A percentile compares a stretch with the other conserved stretches of the same genome.
Conservation (phyloP, 2,113 vertebrate genomes). For the Struthio camelus region DNA sequence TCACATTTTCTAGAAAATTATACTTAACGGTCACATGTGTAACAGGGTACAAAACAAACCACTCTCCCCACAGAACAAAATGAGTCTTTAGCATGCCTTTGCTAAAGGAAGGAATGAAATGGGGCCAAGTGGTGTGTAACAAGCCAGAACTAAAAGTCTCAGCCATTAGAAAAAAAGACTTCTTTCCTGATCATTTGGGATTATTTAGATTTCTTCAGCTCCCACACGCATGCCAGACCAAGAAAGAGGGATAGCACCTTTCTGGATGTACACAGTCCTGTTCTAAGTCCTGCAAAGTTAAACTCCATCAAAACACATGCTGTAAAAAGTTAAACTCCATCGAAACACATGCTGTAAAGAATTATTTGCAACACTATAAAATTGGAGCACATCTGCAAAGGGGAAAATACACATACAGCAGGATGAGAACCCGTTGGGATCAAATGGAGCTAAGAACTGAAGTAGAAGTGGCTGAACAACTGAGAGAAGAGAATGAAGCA, state of each 20-base stretch:
- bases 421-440: neutral
- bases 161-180: neutral
- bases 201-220: neutral
- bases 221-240: neutral
- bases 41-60: neutral
- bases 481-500: neutral
- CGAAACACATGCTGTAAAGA: neutral
- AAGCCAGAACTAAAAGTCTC: neutral
- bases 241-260: neutral
- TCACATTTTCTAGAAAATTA: neutral
- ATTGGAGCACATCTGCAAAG: neutral
- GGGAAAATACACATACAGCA: neutral
- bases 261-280: neutral
- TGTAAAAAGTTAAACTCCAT: neutral
- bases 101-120: neutral
- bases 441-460: neutral
- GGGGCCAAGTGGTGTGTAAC: neutral
- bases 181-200: neutral
- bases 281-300: neutral
- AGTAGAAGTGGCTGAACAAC: neutral
- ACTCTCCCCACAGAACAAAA: neutral
- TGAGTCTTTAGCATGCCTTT: neutral
- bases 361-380: rapidly evolving
- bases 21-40: neutral
- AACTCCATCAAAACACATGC: neutral